Evolutionary conservation across 2,888 invertebrate genomes (phyloP).

Genomic region (Brachyopa scutellaris): DNA sequence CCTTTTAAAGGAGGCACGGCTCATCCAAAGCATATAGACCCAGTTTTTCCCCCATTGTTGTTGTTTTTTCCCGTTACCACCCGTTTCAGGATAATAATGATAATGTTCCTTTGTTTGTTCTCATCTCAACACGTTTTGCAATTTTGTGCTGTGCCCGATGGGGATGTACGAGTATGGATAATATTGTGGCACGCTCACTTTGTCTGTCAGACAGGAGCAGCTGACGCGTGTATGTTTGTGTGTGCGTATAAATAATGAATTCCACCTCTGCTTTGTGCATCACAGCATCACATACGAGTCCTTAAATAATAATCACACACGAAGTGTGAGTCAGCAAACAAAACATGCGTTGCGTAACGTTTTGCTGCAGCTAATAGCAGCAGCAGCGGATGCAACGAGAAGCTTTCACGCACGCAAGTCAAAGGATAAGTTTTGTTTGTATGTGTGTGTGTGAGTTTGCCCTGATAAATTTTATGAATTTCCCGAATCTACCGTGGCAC

Average conservation of each 20-base stretch:
- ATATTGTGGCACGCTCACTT: conserved; percentile 41
- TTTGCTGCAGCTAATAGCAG: not conserved
- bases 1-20: conserved; percentile 4
- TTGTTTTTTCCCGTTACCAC: not conserved
- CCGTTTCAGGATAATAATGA: conserved; percentile 51
- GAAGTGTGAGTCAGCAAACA: conserved; percentile 59
- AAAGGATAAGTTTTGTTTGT: conserved; percentile 46
- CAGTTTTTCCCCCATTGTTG: conserved; percentile 11
- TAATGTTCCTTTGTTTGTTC: conserved; percentile 23
- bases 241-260: conserved; percentile 13
- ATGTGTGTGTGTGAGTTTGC: conserved; percentile 25
- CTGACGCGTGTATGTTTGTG: not conserved
- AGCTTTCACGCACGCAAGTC: conserved; percentile 39
- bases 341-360: conserved; percentile 36
- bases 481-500: conserved; percentile 49
- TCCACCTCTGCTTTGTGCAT: conserved; percentile 38
- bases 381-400: not conserved
- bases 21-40: conserved; percentile 14
- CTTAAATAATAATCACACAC: conserved; percentile 60
- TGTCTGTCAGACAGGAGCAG: conserved; percentile 13
- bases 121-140: conserved; percentile 33
- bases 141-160: conserved; percentile 27
- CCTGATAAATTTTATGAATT: conserved; percentile 57
- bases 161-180: conserved; percentile 31
- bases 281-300: too few species aligned